phyloP scores from a whole-genome alignment of 2,113 vertebrate species.

The Entomyzon cyanotis region DNA sequence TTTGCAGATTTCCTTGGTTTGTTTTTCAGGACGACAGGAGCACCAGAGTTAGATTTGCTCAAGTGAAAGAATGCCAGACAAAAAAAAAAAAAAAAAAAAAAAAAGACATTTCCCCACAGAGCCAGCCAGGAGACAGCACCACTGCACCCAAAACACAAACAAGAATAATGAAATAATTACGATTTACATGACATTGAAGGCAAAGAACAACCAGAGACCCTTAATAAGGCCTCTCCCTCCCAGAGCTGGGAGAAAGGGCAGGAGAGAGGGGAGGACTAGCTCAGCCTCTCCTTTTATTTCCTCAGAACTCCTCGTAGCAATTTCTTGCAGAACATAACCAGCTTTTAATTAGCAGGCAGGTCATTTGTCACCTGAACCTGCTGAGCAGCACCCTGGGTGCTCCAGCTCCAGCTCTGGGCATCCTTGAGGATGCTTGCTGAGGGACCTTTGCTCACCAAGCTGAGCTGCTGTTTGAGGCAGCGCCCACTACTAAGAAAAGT shows the following conservation, averaged over 20 bases:
- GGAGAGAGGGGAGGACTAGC: fast-evolving
- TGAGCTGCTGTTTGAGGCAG: fast-evolving
- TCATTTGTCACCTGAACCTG: not conserved
- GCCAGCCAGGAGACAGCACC: not conserved
- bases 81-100: not conserved
- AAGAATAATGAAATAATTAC: fast-evolving
- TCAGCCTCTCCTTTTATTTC: not conserved
- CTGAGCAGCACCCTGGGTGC: fast-evolving
- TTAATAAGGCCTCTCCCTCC: fast-evolving
- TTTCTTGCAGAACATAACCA: not conserved
- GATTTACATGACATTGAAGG: fast-evolving
- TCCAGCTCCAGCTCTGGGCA: not conserved
- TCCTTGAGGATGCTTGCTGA: fast-evolving
- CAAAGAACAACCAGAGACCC: fast-evolving
- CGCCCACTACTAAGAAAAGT: fast-evolving
- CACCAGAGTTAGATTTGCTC: not conserved
- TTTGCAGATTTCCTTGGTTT: no score
- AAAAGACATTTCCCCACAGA: not conserved
- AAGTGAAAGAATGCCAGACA: not conserved
- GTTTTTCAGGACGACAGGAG: not conserved
- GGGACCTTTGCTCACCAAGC: not conserved
- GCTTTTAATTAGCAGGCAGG: not conserved
- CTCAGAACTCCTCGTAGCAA: not conserved
- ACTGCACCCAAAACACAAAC: not conserved
- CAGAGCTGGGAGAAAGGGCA: not conserved